phyloP scores from a whole-genome alignment of 1,140 invertebrate species.

The Caenorhabditis latens region DNA sequence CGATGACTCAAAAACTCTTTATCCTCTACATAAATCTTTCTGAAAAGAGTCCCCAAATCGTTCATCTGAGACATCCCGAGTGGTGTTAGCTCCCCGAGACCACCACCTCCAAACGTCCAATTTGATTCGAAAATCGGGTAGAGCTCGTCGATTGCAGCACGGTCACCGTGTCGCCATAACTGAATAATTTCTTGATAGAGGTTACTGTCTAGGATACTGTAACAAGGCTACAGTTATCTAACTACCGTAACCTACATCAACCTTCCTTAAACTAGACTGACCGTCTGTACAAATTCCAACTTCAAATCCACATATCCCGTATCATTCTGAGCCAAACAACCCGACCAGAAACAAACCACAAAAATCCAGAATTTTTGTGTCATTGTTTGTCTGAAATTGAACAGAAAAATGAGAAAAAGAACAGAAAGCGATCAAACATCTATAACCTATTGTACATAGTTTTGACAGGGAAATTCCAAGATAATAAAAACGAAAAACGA shows the following conservation, averaged over 20 bases:
- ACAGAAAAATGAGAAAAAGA: not conserved
- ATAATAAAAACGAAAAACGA: no score
- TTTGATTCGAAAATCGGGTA: conserved; percentile 13
- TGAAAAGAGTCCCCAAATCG: not conserved
- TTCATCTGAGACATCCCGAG: conserved; percentile 34
- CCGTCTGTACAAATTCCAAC: conserved; percentile 25
- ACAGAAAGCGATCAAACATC: not conserved
- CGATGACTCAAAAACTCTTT: conserved; percentile 15
- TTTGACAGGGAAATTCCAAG: no score
- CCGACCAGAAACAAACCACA: not conserved
- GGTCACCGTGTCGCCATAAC: conserved; percentile 24
- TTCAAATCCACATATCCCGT: not conserved
- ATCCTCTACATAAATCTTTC: conserved; percentile 5
- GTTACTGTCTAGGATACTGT: not conserved
- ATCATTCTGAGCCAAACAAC: not conserved
- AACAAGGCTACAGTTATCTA: no score
- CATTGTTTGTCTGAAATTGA: not conserved
- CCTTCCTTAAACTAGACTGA: not conserved
- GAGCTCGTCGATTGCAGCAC: not conserved
- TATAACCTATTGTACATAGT: no score
- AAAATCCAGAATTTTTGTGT: not conserved
- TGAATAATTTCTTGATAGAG: not conserved
- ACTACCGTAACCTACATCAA: no score
- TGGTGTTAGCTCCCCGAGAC: conserved; percentile 8
- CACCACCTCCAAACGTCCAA: conserved; percentile 35